These are phyloP conservation scores for Homarus gammarus DNA, from an alignment of 2,888 invertebrate genomes.

Conservation along the genomic window DNA sequence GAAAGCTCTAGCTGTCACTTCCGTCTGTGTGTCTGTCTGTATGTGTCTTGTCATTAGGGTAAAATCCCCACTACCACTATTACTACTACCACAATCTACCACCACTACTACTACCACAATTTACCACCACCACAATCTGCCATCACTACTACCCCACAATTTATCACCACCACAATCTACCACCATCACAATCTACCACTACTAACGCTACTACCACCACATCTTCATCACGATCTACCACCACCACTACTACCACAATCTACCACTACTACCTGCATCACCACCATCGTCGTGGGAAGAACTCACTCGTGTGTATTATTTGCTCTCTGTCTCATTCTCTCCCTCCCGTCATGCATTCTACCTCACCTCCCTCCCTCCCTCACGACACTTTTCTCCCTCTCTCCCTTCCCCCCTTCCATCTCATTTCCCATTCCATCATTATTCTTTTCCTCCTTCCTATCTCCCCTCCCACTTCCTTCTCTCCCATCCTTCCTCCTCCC, in stretches of 20 bases:
- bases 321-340: background rate
- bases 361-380: background rate
- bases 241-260: background rate
- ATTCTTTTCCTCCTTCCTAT: too few relatives aligned
- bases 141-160: too few relatives aligned
- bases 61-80: background rate
- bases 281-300: constrained; percentile 27
- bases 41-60: background rate
- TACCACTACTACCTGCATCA: background rate
- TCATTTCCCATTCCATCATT: too few relatives aligned
- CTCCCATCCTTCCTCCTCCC: too few relatives aligned
- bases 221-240: too few relatives aligned
- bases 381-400: background rate
- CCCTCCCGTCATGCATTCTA: background rate
- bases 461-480: too few relatives aligned
- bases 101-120: background rate
- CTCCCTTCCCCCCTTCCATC: too few relatives aligned
- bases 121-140: background rate
- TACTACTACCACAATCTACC: background rate
- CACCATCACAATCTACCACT: too few relatives aligned
- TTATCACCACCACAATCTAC: too few relatives aligned
- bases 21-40: too few relatives aligned
- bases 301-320: constrained; percentile 3
- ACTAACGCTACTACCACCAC: too few relatives aligned
- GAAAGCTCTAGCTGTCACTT: background rate